Base-by-base conservation (phyloP, 2,888 invertebrate genomes). In the Gryllus longicercus region DNA sequence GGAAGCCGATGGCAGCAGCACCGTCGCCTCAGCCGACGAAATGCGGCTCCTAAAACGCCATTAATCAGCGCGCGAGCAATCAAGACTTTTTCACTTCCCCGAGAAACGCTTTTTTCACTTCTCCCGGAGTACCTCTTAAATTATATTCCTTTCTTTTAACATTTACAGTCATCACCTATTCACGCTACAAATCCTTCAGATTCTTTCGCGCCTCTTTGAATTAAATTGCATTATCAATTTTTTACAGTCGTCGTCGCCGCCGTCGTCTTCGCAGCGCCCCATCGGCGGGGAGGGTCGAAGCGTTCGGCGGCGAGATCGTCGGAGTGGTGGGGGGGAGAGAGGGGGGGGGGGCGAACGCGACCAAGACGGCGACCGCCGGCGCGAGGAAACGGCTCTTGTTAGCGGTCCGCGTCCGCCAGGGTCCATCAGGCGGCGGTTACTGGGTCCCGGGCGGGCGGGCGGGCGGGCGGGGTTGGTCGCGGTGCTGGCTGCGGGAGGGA, bases 61-160 rank as follows among this genome's bases (percentile, higher is more conserved):
- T 63, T 63, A 63, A 63, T 63, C 63, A 63, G 63, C 11, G 63
- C 63, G 3, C 63, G 14, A 14, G 63, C 63, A 63, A 63, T 63
- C 63, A 63, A 63, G 63, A 63, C 63, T 63, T 63, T 63, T 63
- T 63, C 63, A n/a, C 63, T 63, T 63, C 63, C 10, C 63, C n/a
- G 3, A 63, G 63, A 14, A 63, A 18, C 63, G 16, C 63, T 63
- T 63, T 63, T 63, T n/a, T 8, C 63, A 63, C 38, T 38, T 63
- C 63, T 63, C n/a, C n/a, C 14, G 4, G n/a, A 63, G 63, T 63
- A 63, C 63, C 63, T 63, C 63, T n/a, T 63, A 63, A 63, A 63
- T 63, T 63, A 63, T 63, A 63, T 63, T 63, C n/a, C 63, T 63
- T 63, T 63, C 63, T 63, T 63, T 63, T 63, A 63, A 63, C 63